These are phyloP conservation scores for Exaiptasia diaphana DNA, from an alignment of 64 coral and sea anemone species.

Conservation along the genomic window DNA sequence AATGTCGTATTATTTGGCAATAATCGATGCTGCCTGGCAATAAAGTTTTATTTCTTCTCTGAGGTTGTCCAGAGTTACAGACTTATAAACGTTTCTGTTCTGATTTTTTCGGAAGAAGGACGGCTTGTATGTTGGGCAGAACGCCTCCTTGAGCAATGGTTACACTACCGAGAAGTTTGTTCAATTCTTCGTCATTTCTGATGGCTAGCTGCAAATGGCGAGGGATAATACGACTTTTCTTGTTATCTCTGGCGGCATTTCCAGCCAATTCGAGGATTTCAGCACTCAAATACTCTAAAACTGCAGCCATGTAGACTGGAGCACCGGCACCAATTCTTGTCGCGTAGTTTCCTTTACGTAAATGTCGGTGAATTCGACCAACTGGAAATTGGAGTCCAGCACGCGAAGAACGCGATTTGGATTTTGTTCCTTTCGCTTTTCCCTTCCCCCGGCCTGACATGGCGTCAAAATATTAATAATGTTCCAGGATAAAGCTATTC, in stretches of 20 bases:
- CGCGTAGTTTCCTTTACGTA: constrained; percentile 8
- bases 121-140: constrained; percentile 14
- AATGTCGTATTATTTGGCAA: too few relatives aligned
- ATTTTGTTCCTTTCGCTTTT: constrained; percentile 23
- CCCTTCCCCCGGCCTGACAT: constrained; percentile 30
- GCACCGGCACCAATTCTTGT: constrained; percentile 1
- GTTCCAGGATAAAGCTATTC: too few relatives aligned
- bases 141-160: constrained; percentile 19
- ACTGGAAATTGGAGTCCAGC: constrained; percentile 11
- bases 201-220: constrained; percentile 15
- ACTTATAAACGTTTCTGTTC: constrained; percentile 9
- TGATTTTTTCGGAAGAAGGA: constrained; percentile 8
- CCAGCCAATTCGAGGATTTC: constrained; percentile 27
- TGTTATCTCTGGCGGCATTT: constrained; percentile 15
- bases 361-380: constrained; percentile 20
- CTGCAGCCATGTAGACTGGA: constrained; percentile 7
- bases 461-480: too few relatives aligned
- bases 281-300: constrained; percentile 3
- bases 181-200: constrained; percentile 21
- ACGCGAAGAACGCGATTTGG: not conserved
- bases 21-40: too few relatives aligned
- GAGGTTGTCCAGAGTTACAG: too few relatives aligned
- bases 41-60: too few relatives aligned
- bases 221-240: constrained; percentile 18
- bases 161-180: not conserved